These are phyloP conservation scores for Calliphora vomitoria DNA, from an alignment of 2,888 invertebrate genomes.

Conservation along the genomic window DNA sequence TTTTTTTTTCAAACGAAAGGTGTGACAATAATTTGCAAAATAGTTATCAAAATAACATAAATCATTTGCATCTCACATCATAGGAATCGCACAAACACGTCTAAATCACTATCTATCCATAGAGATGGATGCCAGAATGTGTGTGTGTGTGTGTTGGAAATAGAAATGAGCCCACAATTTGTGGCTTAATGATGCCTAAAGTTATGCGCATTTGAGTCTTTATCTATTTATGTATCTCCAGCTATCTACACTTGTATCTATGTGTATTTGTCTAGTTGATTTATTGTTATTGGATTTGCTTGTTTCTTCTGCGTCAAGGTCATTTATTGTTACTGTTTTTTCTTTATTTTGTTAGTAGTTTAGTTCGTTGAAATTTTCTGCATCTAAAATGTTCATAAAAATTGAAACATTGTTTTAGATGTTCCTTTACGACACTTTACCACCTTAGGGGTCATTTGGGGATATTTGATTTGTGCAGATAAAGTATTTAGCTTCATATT, in stretches of 20 bases:
- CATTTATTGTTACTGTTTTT: background rate
- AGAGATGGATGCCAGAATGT: background rate
- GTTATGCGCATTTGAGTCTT: conserved; percentile 14
- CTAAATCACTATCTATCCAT: too few relatives aligned
- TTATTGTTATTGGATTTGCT: conserved; percentile 36
- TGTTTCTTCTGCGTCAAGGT: conserved; percentile 34
- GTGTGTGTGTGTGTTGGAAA: background rate
- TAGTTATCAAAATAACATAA: conserved; percentile 35
- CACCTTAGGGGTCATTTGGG: background rate
- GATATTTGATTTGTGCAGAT: background rate
- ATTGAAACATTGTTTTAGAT: background rate
- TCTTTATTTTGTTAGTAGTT: background rate
- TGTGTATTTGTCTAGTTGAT: background rate
- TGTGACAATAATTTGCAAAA: conserved; percentile 59
- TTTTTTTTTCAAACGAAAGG: conserved; percentile 32
- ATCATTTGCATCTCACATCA: conserved; percentile 36
- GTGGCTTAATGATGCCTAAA: conserved; percentile 21
- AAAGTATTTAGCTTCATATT: background rate
- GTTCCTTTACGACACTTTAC: background rate
- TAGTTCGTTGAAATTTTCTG: background rate
- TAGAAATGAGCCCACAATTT: conserved; percentile 44
- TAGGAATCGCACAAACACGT: background rate
- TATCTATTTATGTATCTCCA: conserved; percentile 20
- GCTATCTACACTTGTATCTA: conserved; percentile 26
- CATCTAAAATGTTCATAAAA: background rate